A percentile compares a stretch with the other conserved stretches of the same genome.
Conservation (phyloP, 2,113 vertebrate genomes). For the Otis tarda region DNA sequence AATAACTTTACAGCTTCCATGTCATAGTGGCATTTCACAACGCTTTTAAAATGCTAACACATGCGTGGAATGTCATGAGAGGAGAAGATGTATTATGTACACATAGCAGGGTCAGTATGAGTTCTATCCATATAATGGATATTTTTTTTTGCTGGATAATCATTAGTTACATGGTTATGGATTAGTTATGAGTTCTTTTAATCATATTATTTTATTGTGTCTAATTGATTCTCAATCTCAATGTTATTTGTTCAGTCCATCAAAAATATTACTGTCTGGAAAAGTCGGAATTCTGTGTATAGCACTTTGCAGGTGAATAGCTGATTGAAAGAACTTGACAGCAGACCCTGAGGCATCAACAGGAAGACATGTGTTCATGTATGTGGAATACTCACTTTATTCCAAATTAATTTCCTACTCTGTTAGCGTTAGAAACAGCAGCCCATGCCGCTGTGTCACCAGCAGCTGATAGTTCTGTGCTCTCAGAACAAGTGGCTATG, state of each 20-base stretch:
- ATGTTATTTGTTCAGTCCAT: neutral
- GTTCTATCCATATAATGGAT: neutral
- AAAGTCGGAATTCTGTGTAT: neutral
- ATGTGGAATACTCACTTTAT: neutral
- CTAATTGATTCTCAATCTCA: neutral
- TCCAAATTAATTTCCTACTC: conserved; percentile 3
- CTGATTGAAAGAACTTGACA: neutral
- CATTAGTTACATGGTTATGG: neutral
- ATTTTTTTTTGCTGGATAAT: neutral
- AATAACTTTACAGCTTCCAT: neutral
- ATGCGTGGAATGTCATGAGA: neutral
- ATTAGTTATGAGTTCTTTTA: neutral
- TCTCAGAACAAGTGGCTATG: neutral
- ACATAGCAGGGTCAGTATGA: neutral
- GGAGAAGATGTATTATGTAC: neutral
- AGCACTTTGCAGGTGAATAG: neutral
- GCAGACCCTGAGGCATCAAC: neutral
- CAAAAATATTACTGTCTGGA: neutral
- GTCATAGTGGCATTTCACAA: neutral
- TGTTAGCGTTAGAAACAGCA: neutral
- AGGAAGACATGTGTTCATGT: neutral
- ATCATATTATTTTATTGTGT: neutral
- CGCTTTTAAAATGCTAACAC: neutral
- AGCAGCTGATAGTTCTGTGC: neutral
- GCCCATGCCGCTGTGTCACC: neutral